Conservation (phyloP, 2,888 invertebrate genomes). For the Prostheceraeus crozeri region DNA sequence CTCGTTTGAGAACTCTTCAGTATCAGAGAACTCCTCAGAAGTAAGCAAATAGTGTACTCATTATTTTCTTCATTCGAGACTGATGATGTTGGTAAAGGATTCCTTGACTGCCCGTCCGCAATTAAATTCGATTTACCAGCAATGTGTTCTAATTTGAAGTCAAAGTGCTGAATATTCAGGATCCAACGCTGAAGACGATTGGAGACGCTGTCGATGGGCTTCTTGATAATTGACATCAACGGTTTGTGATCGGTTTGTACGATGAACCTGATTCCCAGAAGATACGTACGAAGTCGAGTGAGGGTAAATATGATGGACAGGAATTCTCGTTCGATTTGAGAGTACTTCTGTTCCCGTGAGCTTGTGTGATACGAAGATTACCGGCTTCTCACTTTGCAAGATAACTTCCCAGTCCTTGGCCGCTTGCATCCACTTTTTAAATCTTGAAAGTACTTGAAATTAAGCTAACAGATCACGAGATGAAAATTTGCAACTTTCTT, state of each 20-base stretch:
- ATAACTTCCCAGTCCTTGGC: constrained; percentile 1
- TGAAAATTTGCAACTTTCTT: too few species aligned
- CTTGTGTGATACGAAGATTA: constrained; percentile 20
- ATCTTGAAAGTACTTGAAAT: too few species aligned
- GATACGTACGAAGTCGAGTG: background rate
- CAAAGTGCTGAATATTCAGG: constrained; percentile 11
- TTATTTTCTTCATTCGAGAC: background rate
- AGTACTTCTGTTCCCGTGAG: constrained; percentile 5
- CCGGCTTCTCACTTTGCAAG: constrained; percentile 8
- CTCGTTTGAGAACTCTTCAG: too few species aligned
- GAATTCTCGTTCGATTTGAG: constrained; percentile 11
- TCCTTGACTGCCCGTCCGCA: constrained; percentile 15
- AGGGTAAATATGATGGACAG: background rate
- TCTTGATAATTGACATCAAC: background rate
- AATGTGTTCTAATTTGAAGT: background rate
- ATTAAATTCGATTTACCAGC: constrained; percentile 4
- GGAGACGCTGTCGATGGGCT: constrained; percentile 2
- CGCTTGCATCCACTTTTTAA: too few species aligned
- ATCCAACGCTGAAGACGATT: constrained; percentile 5
- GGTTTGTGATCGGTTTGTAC: constrained; percentile 11
- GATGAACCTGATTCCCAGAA: constrained; percentile 1
- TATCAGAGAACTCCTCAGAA: constrained; percentile 11
- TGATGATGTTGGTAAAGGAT: background rate
- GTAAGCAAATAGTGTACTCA: constrained; percentile 11
- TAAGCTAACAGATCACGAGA: too few species aligned